Evolutionary conservation across 2,113 vertebrate species (phyloP).

Genomic region (Pituophis catenifer): DNA sequence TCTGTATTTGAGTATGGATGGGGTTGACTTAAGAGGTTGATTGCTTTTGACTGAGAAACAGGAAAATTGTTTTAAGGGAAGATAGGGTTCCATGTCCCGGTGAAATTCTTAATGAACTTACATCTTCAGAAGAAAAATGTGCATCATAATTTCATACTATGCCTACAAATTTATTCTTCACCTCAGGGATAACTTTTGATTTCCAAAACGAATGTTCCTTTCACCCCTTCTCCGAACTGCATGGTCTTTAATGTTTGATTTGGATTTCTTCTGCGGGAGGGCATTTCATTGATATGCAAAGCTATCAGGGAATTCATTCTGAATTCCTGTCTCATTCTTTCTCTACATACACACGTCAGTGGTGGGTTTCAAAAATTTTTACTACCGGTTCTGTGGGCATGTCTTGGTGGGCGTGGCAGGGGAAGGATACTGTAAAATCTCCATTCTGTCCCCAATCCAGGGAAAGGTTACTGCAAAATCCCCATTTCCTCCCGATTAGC

Average conservation of each 20-base stretch:
- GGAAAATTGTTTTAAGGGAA: neutral
- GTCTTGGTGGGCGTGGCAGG: too few relatives aligned
- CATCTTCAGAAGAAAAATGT: neutral
- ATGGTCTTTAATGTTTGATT: neutral
- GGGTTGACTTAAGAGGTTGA: neutral
- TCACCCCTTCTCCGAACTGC: neutral
- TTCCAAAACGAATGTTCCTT: neutral
- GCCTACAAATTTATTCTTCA: neutral
- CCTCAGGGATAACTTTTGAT: neutral
- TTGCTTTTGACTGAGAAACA: neutral
- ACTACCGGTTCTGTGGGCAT: too few relatives aligned
- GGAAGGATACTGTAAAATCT: too few relatives aligned
- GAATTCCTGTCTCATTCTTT: neutral
- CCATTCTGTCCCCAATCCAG: too few relatives aligned
- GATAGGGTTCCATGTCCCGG: neutral
- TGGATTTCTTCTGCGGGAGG: neutral
- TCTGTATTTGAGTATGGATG: neutral
- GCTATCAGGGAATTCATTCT: neutral
- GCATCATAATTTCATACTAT: neutral
- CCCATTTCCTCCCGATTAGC: too few relatives aligned
- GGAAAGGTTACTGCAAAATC: too few relatives aligned
- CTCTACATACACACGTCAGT: neutral
- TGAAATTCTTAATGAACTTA: neutral
- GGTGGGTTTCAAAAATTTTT: too few relatives aligned
- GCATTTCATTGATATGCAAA: neutral